These are phyloP conservation scores for Gymnopithys bicolor DNA, from an alignment of 2,797 vertebrate species.

Conservation along the genomic window DNA sequence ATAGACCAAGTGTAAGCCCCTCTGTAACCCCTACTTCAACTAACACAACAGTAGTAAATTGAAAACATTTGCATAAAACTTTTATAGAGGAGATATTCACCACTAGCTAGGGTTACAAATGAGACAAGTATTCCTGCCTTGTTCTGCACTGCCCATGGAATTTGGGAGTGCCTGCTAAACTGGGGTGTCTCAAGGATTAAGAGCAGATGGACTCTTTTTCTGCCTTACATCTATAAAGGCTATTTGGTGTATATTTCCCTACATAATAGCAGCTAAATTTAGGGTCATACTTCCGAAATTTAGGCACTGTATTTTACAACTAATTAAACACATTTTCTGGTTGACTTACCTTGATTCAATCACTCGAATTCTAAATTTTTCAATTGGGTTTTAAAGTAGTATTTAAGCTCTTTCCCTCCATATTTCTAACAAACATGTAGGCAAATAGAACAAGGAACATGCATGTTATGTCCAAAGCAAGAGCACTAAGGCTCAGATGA, in stretches of 20 bases:
- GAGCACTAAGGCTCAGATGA: not conserved
- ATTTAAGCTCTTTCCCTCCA: not conserved
- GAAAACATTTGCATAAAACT: not conserved
- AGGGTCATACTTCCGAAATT: not conserved
- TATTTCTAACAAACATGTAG: not conserved
- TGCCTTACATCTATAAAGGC: not conserved
- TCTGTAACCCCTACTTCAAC: not conserved
- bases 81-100: not conserved
- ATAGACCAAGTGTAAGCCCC: not conserved
- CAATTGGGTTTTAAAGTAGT: not conserved
- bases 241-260: not conserved
- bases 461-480: not conserved
- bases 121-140: not conserved
- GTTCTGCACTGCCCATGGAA: not conserved
- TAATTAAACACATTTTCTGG: not conserved
- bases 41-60: not conserved
- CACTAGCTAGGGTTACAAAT: not conserved
- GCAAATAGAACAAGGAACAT: not conserved
- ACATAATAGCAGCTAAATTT: not conserved
- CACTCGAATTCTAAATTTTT: not conserved
- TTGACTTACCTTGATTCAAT: not conserved
- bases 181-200: not conserved
- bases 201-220: not conserved
- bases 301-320: not conserved
- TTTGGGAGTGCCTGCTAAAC: not conserved